phyloP scores from a whole-genome alignment of 1,140 invertebrate species.

The Tetramorium parvispinum region DNA sequence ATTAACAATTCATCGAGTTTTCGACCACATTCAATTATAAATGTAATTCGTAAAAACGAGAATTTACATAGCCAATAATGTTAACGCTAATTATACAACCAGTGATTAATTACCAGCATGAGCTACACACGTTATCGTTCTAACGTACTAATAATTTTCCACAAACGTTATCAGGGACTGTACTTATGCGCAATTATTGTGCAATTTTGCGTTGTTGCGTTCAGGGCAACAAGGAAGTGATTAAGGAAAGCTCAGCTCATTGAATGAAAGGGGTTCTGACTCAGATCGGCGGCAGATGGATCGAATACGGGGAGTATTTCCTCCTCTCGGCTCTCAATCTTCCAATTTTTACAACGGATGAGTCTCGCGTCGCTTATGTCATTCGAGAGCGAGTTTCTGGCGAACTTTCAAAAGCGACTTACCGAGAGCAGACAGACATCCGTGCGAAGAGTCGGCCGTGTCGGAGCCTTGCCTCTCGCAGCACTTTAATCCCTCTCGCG shows the following conservation, averaged over 20 bases:
- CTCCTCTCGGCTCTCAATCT: background rate
- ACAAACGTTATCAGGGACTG: background rate
- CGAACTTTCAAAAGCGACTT: constrained; percentile 60
- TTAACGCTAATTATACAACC: background rate
- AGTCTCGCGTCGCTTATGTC: constrained; percentile 46
- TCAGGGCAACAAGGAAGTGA: background rate
- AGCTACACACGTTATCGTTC: too few relatives aligned
- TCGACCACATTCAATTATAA: background rate
- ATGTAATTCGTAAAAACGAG: background rate
- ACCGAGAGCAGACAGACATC: constrained; percentile 49
- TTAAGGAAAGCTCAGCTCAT: background rate
- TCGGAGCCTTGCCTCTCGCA: background rate
- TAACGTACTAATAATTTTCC: too few relatives aligned
- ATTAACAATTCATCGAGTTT: background rate
- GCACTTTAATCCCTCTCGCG: constrained; percentile 5
- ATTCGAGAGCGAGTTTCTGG: constrained; percentile 47
- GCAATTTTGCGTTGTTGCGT: background rate
- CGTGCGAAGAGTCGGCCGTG: background rate
- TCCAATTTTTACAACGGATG: background rate
- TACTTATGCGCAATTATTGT: background rate
- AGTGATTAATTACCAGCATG: background rate
- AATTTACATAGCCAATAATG: background rate
- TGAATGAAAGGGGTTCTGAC: background rate
- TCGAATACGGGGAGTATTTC: background rate
- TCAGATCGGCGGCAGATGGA: background rate